phyloP scores from a whole-genome alignment of 2,113 vertebrate species.

The Chamaea fasciata region DNA sequence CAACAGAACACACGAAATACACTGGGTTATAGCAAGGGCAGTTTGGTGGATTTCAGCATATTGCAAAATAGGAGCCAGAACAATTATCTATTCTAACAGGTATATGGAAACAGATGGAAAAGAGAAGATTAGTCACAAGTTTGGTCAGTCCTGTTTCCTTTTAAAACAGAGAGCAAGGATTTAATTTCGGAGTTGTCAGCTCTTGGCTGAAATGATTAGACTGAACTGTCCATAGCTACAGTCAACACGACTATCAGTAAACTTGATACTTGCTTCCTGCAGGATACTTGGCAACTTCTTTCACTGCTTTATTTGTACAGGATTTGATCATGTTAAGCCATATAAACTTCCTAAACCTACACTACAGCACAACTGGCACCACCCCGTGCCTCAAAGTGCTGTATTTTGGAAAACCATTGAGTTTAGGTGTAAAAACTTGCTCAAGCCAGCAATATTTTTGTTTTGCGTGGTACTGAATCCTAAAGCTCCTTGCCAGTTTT shows the following conservation, averaged over 20 bases:
- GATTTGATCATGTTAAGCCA: background rate
- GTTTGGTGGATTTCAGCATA: background rate
- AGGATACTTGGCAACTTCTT: background rate
- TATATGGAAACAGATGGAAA: background rate
- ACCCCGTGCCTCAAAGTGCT: background rate
- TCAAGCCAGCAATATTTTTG: background rate
- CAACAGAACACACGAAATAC: background rate
- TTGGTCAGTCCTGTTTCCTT: background rate
- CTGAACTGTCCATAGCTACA: background rate
- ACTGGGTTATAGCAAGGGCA: background rate
- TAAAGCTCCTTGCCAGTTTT: background rate
- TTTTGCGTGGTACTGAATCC: background rate
- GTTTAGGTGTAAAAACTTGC: background rate
- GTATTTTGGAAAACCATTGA: background rate
- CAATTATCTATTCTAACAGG: background rate
- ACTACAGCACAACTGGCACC: background rate
- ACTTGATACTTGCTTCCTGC: background rate
- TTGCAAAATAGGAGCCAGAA: background rate
- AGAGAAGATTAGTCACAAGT: background rate
- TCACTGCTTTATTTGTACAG: background rate
- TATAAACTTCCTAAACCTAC: background rate
- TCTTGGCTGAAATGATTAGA: background rate
- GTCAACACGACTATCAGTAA: background rate
- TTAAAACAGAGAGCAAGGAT: background rate
- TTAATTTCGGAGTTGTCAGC: background rate